Evolutionary conservation across 1,140 invertebrate genomes (phyloP), one percentile per base, ranked within the genome.

Genomic region (Drosophila eugracilis): DNA sequence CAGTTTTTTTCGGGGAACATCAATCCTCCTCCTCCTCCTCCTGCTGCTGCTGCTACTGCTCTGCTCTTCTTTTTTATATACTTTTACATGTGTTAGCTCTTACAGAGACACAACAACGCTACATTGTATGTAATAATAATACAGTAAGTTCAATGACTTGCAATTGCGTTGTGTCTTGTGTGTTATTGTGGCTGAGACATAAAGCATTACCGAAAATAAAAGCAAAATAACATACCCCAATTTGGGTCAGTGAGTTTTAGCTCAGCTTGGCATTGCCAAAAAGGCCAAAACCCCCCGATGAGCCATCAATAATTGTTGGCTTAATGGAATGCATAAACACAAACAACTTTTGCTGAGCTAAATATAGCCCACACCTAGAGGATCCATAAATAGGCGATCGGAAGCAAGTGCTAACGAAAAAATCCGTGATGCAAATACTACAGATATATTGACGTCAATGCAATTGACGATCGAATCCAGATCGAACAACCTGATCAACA

Each of bases 41-140:
- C n/a, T n/a, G n/a, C n/a, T n/a, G n/a, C n/a, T n/a, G n/a, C n/a
- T n/a, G n/a, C n/a, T n/a, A n/a, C n/a, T n/a, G n/a, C n/a, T n/a
- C n/a, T 54, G 32, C 30, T 26, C 21, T 24, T 47, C 55, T 58
- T 58, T 36, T 54, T 58, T 55, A 34, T 58, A 30, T 12, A 14
- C 42, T 72, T 45, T 62, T 74, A 74, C 48, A 72, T 72, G 67
- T 73, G 70, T 73, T 73, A 17, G 45, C 70, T 50, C 53, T 71
- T 71, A 48, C 53, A 39, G 24, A 22, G 32, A 21, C 41, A 62
- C 44, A 37, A 26, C 39, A 17, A 15, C 14, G 9, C n/a, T 12
- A 73, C 50, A 75, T 67, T 75, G 72, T 67, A 39, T 32, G 15
- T 39, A 39, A 39, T 39, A 67, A 65, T 15, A 42, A 28, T 32